Base-by-base conservation (phyloP, 2,797 vertebrate species). In the Tragopan temminckii region DNA sequence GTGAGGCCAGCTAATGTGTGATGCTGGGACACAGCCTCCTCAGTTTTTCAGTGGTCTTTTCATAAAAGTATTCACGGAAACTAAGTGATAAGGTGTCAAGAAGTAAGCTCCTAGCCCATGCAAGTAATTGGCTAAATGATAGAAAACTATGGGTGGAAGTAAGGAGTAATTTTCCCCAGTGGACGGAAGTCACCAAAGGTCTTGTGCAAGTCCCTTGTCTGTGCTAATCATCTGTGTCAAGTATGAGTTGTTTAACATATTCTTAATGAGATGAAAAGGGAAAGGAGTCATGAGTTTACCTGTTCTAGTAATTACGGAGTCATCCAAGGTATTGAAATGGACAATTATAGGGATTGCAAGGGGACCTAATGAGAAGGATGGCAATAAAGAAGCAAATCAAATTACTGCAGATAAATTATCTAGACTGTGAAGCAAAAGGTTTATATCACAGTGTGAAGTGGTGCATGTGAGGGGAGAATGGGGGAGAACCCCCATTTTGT, bases 401-500 rank as follows among this genome's bases (percentile, higher is more conserved):
- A 64, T 45, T 71, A 13, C 80, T 68, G 48, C 3, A 77, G 72
- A 45, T 61, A 61, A 90, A 77, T 31, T 4, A 14, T 13, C 13
- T 77, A 75, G 13, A n/a, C 40, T 35, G 19, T 55, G 53, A 88
- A 55, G 7, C 3, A 82, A 68, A 64, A 13, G 29, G 19, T 36
- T 82, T 33, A 13, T 2, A 8, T 50, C 20, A 7, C 17, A 21
- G 25, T 35, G 29, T 18, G 17, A 78, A 45, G 42, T 7, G 20
- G 21, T 29, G 7, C 3, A 2, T 16, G 1, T 5, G 17, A 9
- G 2, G 11, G 12, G 3, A 68, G 1, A 62, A 11, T 1, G 8
- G 2, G 11, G 12, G 3, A 68, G 1, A 62, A 11, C 2, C 3
- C 7, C 15, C 8, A 19, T 0, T 36, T 69, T 63, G 3, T 33